Conservation (phyloP, 2,888 invertebrate genomes). For the Parasteatoda lunata region DNA sequence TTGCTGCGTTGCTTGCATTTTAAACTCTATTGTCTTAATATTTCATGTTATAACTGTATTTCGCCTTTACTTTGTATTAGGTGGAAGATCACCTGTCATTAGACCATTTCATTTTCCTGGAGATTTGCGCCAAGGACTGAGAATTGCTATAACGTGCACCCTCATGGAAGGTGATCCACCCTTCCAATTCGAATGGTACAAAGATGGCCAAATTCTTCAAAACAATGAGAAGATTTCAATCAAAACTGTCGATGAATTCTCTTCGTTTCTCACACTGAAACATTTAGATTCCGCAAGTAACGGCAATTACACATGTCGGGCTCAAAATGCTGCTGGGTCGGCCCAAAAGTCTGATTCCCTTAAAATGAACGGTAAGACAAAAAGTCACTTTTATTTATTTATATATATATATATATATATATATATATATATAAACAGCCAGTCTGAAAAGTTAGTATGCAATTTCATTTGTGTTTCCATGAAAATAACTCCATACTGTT, state of each 20-base stretch:
- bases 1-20: no score
- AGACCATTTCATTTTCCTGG: slow-evolving; percentile 38
- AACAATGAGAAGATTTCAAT: not conserved
- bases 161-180: slow-evolving; percentile 65
- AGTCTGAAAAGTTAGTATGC: no score
- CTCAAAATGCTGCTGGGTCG: slow-evolving; percentile 30
- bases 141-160: slow-evolving; percentile 30
- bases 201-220: slow-evolving; percentile 36
- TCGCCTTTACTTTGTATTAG: not conserved
- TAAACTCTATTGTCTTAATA: no score
- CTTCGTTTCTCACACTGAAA: slow-evolving; percentile 11
- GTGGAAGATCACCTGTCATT: slow-evolving; percentile 10
- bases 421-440: no score
- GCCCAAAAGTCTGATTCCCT: slow-evolving; percentile 16
- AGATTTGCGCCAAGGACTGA: slow-evolving; percentile 13
- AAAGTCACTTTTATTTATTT: not conserved
- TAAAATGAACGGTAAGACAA: slow-evolving; percentile 29
- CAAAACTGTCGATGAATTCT: slow-evolving; percentile 25
- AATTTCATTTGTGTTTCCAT: no score
- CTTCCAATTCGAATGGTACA: slow-evolving; percentile 66
- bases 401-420: no score
- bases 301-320: slow-evolving; percentile 61
- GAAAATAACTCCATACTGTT: no score
- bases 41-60: not conserved
- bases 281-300: slow-evolving; percentile 31